These are phyloP conservation scores for Margaritifera margaritifera DNA, from an alignment of 2,888 invertebrate genomes.

Conservation along the genomic window DNA sequence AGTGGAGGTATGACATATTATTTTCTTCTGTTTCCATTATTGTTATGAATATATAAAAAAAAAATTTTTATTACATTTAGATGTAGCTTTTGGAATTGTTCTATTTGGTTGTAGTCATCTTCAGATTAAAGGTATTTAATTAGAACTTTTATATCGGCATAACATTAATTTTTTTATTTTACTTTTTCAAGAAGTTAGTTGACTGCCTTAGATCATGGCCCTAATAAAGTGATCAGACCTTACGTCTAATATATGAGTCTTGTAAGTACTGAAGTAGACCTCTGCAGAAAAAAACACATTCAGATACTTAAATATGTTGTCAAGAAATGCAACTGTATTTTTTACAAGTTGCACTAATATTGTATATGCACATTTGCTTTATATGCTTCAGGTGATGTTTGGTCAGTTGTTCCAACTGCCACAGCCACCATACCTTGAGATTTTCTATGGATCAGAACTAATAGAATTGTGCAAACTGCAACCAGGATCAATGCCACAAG, in stretches of 20 bases:
- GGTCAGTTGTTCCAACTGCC: constrained; percentile 95
- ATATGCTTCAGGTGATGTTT: constrained; percentile 82
- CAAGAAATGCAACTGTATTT: not conserved
- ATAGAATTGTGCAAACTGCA: constrained; percentile 98
- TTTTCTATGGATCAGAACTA: constrained; percentile 94
- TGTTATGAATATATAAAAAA: too few species aligned
- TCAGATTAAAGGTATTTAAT: too few species aligned
- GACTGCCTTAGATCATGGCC: too few species aligned
- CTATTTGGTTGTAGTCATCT: too few species aligned
- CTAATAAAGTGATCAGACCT: too few species aligned
- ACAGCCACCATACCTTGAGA: constrained; percentile 88
- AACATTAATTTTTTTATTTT: too few species aligned
- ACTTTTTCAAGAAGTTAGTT: too few species aligned
- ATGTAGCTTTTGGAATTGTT: too few species aligned
- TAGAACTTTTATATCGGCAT: too few species aligned
- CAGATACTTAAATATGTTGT: not conserved
- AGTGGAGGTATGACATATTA: constrained; percentile 80
- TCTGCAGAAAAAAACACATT: not conserved
- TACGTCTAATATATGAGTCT: not conserved
- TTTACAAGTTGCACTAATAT: not conserved
- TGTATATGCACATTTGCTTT: constrained; percentile 9
- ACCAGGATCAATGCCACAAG: constrained; percentile 96
- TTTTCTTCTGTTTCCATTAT: too few species aligned
- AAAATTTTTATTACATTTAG: too few species aligned
- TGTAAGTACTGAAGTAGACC: not conserved